A percentile compares a stretch with the other conserved stretches of the same genome.
Evolutionary conservation across 2,797 vertebrate genomes (phyloP).

Genomic region (Hozukius guyotensis): DNA sequence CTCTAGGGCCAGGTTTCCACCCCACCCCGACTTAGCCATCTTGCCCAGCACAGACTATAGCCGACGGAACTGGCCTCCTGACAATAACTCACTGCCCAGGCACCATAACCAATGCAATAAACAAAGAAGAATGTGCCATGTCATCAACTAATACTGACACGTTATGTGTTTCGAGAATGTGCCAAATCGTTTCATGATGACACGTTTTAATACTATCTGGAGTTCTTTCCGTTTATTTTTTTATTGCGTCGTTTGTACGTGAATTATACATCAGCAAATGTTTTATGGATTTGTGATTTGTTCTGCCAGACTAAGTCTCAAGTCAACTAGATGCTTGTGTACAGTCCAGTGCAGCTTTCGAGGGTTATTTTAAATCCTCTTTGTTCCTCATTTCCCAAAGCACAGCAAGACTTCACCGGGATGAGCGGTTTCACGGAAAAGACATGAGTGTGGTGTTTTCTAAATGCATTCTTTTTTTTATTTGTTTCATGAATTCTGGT

Average conservation of each 20-base stretch:
- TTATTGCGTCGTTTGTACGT: slow-evolving; percentile 77
- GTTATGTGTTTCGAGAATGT: slow-evolving; percentile 81
- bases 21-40: slow-evolving; percentile 44
- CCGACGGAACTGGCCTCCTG: slow-evolving; percentile 64
- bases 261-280: slow-evolving; percentile 75
- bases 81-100: slow-evolving; percentile 76
- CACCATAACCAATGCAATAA: slow-evolving; percentile 84
- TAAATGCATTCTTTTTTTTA: slow-evolving; percentile 1
- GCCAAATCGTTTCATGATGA: slow-evolving; percentile 83
- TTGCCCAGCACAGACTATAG: slow-evolving; percentile 39
- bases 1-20: slow-evolving; percentile 62
- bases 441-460: slow-evolving; percentile 42
- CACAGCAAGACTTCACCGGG: slow-evolving; percentile 69
- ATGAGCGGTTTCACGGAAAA: slow-evolving; percentile 36
- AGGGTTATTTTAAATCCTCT: slow-evolving; percentile 78
- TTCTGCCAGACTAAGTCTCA: slow-evolving; percentile 73
- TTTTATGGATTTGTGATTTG: slow-evolving; percentile 76
- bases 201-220: slow-evolving; percentile 76
- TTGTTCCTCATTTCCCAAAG: slow-evolving; percentile 72
- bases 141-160: slow-evolving; percentile 77
- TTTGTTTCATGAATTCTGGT: slow-evolving; percentile 57
- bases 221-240: slow-evolving; percentile 75
- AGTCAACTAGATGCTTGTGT: slow-evolving; percentile 74
- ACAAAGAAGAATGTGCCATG: slow-evolving; percentile 83
- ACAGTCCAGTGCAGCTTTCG: slow-evolving; percentile 69